Evolutionary conservation across 2,888 invertebrate species (phyloP).

Genomic region (Drosophila anomelani): DNA sequence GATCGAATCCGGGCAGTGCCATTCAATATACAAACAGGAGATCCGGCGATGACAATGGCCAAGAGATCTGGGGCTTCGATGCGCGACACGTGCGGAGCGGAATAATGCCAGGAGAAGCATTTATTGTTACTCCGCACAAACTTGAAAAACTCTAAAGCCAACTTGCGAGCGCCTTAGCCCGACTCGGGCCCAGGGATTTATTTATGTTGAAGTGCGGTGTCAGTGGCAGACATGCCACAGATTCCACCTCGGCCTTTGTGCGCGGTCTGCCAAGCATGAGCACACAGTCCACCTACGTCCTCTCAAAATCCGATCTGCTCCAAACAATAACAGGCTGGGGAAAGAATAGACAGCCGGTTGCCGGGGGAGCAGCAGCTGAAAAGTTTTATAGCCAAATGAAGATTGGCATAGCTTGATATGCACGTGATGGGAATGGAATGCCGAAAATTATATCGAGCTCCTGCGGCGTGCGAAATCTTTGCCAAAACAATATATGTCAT

Average conservation of each 20-base stretch:
- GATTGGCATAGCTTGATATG: conserved; percentile 67
- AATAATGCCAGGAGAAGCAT: conserved; percentile 30
- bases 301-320: conserved; percentile 23
- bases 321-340: conserved; percentile 40
- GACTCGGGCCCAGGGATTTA: conserved; percentile 17
- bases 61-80: conserved; percentile 20
- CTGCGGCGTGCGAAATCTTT: conserved; percentile 70
- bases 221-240: conserved; percentile 58
- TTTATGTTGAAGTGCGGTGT: conserved; percentile 57
- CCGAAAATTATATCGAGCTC: conserved; percentile 72
- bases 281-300: conserved; percentile 29
- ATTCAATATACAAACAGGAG: conserved; percentile 18
- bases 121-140: conserved; percentile 53
- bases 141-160: conserved; percentile 53
- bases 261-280: conserved; percentile 18
- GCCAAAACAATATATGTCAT: conserved; percentile 73
- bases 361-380: conserved; percentile 45
- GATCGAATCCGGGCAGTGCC: conserved; percentile 27
- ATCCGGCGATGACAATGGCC: conserved; percentile 38
- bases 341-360: conserved; percentile 33
- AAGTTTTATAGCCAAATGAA: conserved; percentile 69
- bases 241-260: conserved; percentile 28
- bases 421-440: conserved; percentile 81
- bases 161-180: conserved; percentile 21
- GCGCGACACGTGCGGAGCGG: conserved; percentile 48